Base-by-base conservation (phyloP, 2,113 vertebrate genomes). In the Cryptoleucopteryx plumbea region DNA sequence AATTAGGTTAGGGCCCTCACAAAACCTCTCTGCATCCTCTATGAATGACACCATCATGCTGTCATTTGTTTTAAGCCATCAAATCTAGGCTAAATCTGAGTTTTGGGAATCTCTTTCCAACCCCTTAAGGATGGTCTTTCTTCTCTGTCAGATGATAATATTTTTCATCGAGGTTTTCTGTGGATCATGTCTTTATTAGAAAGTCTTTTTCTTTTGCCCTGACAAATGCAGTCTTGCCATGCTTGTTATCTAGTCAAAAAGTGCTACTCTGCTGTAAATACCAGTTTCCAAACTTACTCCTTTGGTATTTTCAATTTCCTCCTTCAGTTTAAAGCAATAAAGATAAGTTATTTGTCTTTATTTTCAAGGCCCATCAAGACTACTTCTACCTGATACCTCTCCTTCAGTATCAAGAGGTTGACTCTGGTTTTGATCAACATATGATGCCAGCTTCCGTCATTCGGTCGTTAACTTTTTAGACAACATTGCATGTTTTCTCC, bases 311-410 rank as follows among this genome's bases (percentile, higher is more conserved):
- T 90, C 66, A n/a, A n/a, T 82, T 79, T 85, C 25, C 12, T 86
- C 6, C 74, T 96, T 84, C 10, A 75, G 77, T 89, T 94, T 74
- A 87, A 85, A 90, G 50, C 62, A 95, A 43, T 85, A 93, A 95
- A 94, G 62, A 72, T 96, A 90, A 95, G 56, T 27, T 92, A 81
- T 74, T 59, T 95, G 78, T 85, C 94, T 94, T 89, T 89, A 93
- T 94, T 96, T 94, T 96, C 70, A 93, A 96, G 77, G 73, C 84
- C 67, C 26, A 52, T 82, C 91, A 90, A 75, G 70, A 90, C 90
- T 88, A 32, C 82, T 96, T 89, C 61, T 75, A 88, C 47, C 86
- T 85, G 86, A 84, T 94, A 89, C 32, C 42, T 90, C 65, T 94
- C n/a, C 59, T 94, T 93, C 89, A 71, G 59, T 91, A 71, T 82